A percentile compares a stretch with the other conserved stretches of the same genome.
These are phyloP conservation scores for Brachyopa scutellaris DNA, from an alignment of 2,888 invertebrate genomes.

Conservation along the genomic window DNA sequence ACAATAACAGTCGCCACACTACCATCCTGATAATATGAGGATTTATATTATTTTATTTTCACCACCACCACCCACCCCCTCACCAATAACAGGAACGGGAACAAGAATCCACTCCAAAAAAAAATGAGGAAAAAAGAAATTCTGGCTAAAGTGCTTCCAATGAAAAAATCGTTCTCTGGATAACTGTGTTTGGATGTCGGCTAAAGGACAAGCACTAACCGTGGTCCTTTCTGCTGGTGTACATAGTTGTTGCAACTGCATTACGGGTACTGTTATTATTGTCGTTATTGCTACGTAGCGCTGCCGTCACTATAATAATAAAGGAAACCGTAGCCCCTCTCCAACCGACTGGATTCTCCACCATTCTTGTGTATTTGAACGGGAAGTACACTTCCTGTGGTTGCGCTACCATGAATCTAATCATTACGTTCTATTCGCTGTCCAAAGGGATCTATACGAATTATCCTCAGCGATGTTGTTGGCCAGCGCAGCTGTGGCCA, in stretches of 20 bases:
- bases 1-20: slow-evolving; percentile 56
- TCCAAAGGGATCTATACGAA: slow-evolving; percentile 15
- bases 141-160: slow-evolving; percentile 21
- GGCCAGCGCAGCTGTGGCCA: neutral
- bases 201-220: slow-evolving; percentile 21
- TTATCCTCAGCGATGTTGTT: slow-evolving; percentile 19
- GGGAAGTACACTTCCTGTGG: slow-evolving; percentile 64
- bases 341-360: neutral
- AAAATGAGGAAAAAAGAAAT: slow-evolving; percentile 23
- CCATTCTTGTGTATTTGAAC: slow-evolving; percentile 21
- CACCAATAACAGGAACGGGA: slow-evolving; percentile 33
- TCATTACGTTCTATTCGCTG: slow-evolving; percentile 55
- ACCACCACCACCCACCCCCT: neutral
- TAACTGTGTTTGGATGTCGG: slow-evolving; percentile 48
- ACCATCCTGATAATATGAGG: slow-evolving; percentile 44
- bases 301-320: slow-evolving; percentile 34
- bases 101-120: slow-evolving; percentile 20
- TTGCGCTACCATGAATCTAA: slow-evolving; percentile 55
- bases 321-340: neutral
- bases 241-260: slow-evolving; percentile 44
- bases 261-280: slow-evolving; percentile 68
- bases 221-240: neutral
- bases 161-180: slow-evolving; percentile 20
- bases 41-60: slow-evolving; percentile 30
- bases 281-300: slow-evolving; percentile 42